Evolutionary conservation across 2,797 vertebrate species (phyloP), one percentile per base, ranked within the genome.

Genomic region (Sebastolobus altivelis): DNA sequence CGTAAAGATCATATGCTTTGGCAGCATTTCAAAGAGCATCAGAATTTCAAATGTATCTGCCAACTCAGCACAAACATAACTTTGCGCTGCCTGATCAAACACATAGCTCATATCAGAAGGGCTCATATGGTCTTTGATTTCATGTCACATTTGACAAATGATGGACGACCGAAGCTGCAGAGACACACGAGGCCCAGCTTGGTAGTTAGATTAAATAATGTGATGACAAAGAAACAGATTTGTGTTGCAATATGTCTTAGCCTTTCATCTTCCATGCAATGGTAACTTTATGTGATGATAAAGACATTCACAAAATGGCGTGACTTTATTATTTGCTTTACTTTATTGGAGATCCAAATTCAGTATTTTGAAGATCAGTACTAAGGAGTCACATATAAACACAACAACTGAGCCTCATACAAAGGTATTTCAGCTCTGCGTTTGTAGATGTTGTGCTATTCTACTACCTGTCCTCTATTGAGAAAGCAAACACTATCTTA

Each of bases 61-160:
- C 66, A 73, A 73, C 54, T 92, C 91, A 88, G 82, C 86, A 77
- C 78, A 77, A 86, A 86, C 35, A 71, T 49, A 72, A 79, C 68
- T 75, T 84, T 67, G 74, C 54, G 77, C 55, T 76, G 81, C 65
- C 58, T 71, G 87, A 93, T 94, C 91, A 94, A 94, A 92, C 83
- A 83, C 88, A 88, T 80, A 58, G 76, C 40, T 86, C 72, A 83
- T 88, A 89, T 90, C 49, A 73, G 65, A 80, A 38, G 87, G 68
- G 46, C 55, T 93, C 91, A 89, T 89, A 80, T 84, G 88, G 73
- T 80, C 89, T 93, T 94, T 94, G 92, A 91, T 93, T 92, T 71
- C 62, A 55, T 75, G 86, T 91, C 88, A 88, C 59, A 54, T 61
- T 37, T 84, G 83, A 90, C 81, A 86, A 72, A 89, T 93, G 89